Conservation (phyloP, 2,797 vertebrate species). For the Anniella stebbinsi region DNA sequence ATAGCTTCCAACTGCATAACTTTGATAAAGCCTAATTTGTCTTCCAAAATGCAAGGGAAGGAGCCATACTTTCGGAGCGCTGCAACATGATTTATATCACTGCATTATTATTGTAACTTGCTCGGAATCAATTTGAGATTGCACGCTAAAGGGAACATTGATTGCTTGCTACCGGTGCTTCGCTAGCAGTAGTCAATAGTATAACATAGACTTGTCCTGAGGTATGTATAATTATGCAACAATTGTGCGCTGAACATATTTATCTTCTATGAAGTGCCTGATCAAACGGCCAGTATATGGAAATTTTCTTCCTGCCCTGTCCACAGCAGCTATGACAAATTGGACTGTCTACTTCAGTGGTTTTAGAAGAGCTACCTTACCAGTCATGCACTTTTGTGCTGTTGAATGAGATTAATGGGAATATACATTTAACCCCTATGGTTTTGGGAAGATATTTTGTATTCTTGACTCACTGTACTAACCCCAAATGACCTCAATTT, state of each 20-base stretch:
- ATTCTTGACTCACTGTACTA: constrained; percentile 11
- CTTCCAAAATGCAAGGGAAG: constrained; percentile 33
- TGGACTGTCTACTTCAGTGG: constrained; percentile 39
- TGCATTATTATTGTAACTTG: constrained; percentile 56
- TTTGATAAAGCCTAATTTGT: constrained; percentile 39
- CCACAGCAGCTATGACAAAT: constrained; percentile 39
- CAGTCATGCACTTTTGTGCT: constrained; percentile 13
- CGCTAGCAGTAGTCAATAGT: constrained; percentile 56
- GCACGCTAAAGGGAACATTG: constrained; percentile 40
- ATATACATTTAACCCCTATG: constrained; percentile 46
- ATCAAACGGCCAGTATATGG: constrained; percentile 36
- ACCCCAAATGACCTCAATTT: constrained; percentile 33
- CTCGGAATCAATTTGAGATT: constrained; percentile 53
- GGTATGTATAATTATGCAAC: constrained; percentile 45
- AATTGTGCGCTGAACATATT: constrained; percentile 37
- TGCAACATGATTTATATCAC: constrained; percentile 43
- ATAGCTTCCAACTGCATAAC: constrained; percentile 25
- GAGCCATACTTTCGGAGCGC: constrained; percentile 43
- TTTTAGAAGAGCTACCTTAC: constrained; percentile 29
- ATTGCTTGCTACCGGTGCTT: constrained; percentile 55
- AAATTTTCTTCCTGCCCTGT: constrained; percentile 26
- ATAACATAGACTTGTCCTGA: constrained; percentile 48
- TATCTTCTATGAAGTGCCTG: constrained; percentile 53
- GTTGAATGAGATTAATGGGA: constrained; percentile 38
- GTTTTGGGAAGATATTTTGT: constrained; percentile 19